Evolutionary conservation across 92 coral and sea anemone genomes (phyloP).

Genomic region (Actinernus sp.): DNA sequence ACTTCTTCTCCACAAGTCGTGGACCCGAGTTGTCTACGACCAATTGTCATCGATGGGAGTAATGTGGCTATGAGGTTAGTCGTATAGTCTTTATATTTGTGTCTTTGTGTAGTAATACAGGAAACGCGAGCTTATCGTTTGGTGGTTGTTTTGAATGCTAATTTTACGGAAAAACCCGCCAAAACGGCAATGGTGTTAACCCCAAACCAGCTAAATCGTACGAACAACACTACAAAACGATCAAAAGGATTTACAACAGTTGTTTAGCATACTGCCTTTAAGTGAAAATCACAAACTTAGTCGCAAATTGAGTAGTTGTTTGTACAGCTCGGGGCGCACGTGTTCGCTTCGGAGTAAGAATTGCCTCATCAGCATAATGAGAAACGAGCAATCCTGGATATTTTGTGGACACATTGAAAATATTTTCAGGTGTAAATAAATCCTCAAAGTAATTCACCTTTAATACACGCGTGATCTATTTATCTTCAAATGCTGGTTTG

Average conservation of each 20-base stretch:
- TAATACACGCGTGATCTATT: no score
- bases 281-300: no score
- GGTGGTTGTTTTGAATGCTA: constrained; percentile 12
- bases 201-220: background rate
- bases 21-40: constrained; percentile 80
- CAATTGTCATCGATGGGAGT: constrained; percentile 96
- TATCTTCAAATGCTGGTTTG: no score
- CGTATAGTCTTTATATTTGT: background rate
- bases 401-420: no score
- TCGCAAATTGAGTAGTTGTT: no score
- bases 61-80: constrained; percentile 98
- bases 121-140: constrained; percentile 4
- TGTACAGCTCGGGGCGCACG: no score
- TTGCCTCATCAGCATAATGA: constrained; percentile 40
- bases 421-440: no score
- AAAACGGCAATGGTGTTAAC: constrained; percentile 1
- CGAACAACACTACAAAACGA: background rate
- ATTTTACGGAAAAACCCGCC: constrained; percentile 23
- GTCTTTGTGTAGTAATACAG: constrained; percentile 13
- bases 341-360: constrained; percentile 12
- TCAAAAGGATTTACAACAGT: no score
- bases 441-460: no score
- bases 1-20: constrained; percentile 37
- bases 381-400: no score
- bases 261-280: no score